These are phyloP conservation scores for Tragelaphus eurycerus DNA, from an alignment of 2,797 vertebrate genomes.

Conservation along the genomic window DNA sequence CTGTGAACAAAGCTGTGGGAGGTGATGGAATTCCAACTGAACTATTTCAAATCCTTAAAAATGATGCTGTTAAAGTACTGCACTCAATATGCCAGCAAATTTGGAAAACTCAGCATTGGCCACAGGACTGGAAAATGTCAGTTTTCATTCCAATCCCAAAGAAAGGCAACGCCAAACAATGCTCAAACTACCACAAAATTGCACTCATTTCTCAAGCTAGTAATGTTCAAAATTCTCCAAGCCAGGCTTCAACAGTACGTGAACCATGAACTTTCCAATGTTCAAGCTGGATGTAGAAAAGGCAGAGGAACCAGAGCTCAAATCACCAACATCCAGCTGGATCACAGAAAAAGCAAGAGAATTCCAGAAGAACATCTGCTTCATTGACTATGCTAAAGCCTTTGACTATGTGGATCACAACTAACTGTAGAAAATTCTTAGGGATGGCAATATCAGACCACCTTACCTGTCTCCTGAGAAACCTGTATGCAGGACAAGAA, in stretches of 20 bases:
- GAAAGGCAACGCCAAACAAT: neutral
- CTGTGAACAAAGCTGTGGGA: neutral
- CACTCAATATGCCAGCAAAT: neutral
- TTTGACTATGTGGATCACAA: neutral
- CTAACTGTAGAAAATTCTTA: neutral
- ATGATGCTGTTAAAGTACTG: neutral
- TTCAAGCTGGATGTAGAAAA: neutral
- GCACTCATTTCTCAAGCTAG: neutral
- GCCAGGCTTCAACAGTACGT: neutral
- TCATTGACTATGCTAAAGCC: neutral
- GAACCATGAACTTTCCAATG: neutral
- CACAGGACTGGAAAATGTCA: neutral
- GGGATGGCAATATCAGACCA: neutral
- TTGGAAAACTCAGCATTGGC: neutral
- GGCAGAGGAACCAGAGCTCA: neutral
- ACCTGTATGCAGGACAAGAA: neutral
- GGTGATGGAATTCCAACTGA: neutral
- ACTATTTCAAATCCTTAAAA: neutral
- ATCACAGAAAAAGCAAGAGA: neutral
- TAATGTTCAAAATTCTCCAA: neutral
- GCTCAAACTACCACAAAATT: neutral
- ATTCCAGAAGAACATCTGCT: neutral
- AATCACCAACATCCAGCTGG: neutral
- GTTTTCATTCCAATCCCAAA: neutral
- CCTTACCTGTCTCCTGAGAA: neutral